Base-by-base conservation (phyloP, 2,888 invertebrate species). In the Ectemnius continuus region DNA sequence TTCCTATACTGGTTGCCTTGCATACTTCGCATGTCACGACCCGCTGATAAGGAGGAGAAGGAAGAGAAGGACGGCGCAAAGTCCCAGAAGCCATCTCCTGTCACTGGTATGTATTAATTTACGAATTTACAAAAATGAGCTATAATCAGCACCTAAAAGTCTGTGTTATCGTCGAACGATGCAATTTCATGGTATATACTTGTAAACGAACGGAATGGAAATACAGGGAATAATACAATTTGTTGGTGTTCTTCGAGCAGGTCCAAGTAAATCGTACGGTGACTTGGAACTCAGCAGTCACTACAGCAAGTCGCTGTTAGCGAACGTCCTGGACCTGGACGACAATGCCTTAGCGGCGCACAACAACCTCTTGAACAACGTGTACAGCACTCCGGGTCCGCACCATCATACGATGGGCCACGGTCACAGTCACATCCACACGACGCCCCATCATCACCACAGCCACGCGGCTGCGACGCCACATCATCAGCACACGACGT, bases 1-100 rank as follows among this genome's bases (percentile, higher is more conserved):
- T 97, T 99, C 92, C 94, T 99, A 89, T 96, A 97, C 92, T 99
- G 99, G 98, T 93, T 99, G 92, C 99, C 99, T 86, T 98, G 98
- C 95, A 92, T 99, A 87, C 94, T 99, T 91, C 95, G 98, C 88
- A 99, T 99, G 99, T 95, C 95, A 88, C 93, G 96, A 84, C 96
- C 96, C 57, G 92, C 91, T 64, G 92, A 91, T 62, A 89, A 90
- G 63, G 91, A 91, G 70, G 90, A 90, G 77, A 85, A 91, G 86
- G 91, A 91, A 70, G 90, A 90, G 77, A 85, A 91, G 86, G 86
- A 92, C 57, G 75, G 84, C 69, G 85, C 85, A 77, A 91, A 91
- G 77, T 91, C 91, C 69, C 90, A 91, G 71, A 91, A 91, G 88
- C 88, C 91, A 60, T 91, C 91, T 78, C 91, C 91, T 67, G 89